Conservation (phyloP, 1,140 invertebrate genomes). For the Lordiphosa mommai region DNA sequence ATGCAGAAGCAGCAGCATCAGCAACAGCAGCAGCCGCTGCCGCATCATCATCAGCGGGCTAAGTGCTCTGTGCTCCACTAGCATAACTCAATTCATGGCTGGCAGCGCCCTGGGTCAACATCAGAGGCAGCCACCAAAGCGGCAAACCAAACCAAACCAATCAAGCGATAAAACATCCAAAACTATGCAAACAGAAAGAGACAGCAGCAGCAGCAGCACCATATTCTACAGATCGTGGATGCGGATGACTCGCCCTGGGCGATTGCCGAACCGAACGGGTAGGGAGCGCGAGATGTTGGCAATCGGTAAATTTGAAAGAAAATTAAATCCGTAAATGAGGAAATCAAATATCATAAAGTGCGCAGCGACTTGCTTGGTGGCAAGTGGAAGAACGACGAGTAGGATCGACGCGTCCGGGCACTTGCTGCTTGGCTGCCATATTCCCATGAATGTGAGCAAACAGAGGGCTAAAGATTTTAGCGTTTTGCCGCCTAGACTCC, state of each 20-base stretch:
- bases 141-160: constrained; percentile 60
- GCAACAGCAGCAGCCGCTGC: background rate
- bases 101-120: constrained; percentile 54
- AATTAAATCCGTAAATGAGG: constrained; percentile 78
- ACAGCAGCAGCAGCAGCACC: constrained; percentile 20
- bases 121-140: constrained; percentile 27
- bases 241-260: constrained; percentile 39
- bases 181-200: constrained; percentile 63
- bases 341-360: constrained; percentile 78
- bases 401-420: constrained; percentile 16
- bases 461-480: constrained; percentile 60
- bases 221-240: constrained; percentile 26
- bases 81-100: constrained; percentile 56
- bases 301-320: constrained; percentile 75
- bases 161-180: constrained; percentile 73
- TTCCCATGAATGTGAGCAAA: constrained; percentile 73
- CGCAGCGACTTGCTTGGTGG: constrained; percentile 61
- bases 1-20: constrained; percentile 13
- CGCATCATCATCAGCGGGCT: background rate
- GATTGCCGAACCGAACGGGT: constrained; percentile 41
- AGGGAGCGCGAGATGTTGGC: constrained; percentile 29
- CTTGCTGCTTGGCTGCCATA: constrained; percentile 33
- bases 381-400: constrained; percentile 34
- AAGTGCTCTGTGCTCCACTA: constrained; percentile 44
- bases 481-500: constrained; percentile 61